These are phyloP conservation scores for Hedya salicella DNA, from an alignment of 2,888 invertebrate species.

Conservation along the genomic window DNA sequence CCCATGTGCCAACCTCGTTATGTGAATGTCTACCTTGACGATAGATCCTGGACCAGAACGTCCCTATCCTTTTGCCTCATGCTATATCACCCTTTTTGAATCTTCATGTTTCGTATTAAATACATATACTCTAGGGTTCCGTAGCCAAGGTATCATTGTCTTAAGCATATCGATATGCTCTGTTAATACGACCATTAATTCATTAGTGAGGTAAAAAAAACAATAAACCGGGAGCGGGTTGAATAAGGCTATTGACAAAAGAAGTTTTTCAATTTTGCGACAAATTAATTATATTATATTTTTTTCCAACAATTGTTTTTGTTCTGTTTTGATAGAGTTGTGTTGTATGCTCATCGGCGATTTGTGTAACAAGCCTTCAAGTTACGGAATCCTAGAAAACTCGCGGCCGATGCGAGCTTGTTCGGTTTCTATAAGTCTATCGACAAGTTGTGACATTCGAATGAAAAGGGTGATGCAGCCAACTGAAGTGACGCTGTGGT, in stretches of 20 bases:
- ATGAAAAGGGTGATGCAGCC: conserved; percentile 11
- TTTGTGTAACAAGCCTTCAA: no score
- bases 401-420: not conserved
- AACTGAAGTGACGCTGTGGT: conserved; percentile 56
- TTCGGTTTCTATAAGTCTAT: not conserved
- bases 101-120: conserved; percentile 11
- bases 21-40: conserved; percentile 64
- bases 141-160: conserved; percentile 4
- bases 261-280: no score
- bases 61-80: conserved; percentile 38
- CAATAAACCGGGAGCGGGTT: no score
- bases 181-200: not conserved
- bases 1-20: conserved; percentile 71
- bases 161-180: no score
- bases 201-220: not conserved
- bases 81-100: conserved; percentile 19
- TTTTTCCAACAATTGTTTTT: no score
- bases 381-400: conserved; percentile 23
- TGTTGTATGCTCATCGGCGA: no score
- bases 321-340: no score
- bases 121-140: conserved; percentile 21
- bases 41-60: conserved; percentile 55
- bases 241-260: no score
- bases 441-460: not conserved
- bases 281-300: no score